A percentile compares a stretch with the other conserved stretches of the same genome.
Evolutionary conservation across 2,888 invertebrate genomes (phyloP).

Genomic region (Ernsta delagoae): DNA sequence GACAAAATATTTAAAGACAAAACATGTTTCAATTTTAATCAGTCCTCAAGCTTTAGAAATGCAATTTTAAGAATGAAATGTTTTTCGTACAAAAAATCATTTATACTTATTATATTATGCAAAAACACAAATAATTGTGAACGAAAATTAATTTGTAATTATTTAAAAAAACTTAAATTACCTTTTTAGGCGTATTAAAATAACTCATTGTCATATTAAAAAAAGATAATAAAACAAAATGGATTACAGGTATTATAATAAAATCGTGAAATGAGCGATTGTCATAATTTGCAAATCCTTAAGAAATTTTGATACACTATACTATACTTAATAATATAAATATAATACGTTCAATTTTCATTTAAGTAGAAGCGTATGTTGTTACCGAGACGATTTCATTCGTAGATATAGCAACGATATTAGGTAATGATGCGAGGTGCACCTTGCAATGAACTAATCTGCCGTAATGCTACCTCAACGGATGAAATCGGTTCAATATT

Average conservation of each 20-base stretch:
- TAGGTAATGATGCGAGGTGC: constrained; percentile 31
- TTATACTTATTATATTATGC: constrained; percentile 78
- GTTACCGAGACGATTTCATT: constrained; percentile 64
- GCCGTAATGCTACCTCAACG: constrained; percentile 52
- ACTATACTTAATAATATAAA: constrained; percentile 81
- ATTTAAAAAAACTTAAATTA: constrained; percentile 65
- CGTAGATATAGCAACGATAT: constrained; percentile 56
- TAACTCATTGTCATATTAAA: constrained; percentile 58
- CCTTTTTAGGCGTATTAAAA: constrained; percentile 64
- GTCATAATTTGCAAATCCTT: constrained; percentile 79
- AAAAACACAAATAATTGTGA: constrained; percentile 61
- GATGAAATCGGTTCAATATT: constrained; percentile 53
- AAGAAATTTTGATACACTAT: constrained; percentile 74
- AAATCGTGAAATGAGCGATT: constrained; percentile 62
- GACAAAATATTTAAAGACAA: constrained; percentile 85
- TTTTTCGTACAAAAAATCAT: constrained; percentile 65
- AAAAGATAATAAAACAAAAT: constrained; percentile 46
- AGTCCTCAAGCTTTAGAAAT: constrained; percentile 82
- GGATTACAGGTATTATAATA: constrained; percentile 52
- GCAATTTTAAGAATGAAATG: constrained; percentile 82
- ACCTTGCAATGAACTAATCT: too few relatives aligned
- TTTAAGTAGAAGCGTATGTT: constrained; percentile 82
- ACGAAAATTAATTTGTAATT: constrained; percentile 52
- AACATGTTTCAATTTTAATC: constrained; percentile 82
- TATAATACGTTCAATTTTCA: constrained; percentile 81